Percentiles rank a stretch among this genome's conserved stretches.
Conservation (phyloP, 2,113 vertebrate species). For the Sander lucioperca region DNA sequence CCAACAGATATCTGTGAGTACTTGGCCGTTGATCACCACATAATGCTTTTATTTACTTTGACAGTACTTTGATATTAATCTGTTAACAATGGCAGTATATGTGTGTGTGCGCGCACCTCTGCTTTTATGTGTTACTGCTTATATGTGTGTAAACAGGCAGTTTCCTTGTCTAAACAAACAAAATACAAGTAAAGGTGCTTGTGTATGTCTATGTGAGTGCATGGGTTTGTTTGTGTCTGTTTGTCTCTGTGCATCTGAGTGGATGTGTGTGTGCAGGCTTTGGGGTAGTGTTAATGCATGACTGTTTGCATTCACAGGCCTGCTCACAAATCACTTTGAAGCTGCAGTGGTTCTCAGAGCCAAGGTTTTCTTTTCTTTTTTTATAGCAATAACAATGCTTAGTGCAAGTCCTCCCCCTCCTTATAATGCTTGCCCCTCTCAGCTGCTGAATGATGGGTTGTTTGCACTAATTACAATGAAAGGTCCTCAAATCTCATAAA, state of each 20-base stretch:
- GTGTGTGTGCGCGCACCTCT: background rate
- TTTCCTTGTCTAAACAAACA: background rate
- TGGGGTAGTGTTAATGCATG: background rate
- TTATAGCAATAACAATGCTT: constrained; percentile 1
- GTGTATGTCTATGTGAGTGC: background rate
- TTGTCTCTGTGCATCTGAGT: background rate
- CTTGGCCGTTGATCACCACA: background rate
- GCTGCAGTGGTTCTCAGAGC: background rate
- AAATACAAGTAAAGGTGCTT: background rate
- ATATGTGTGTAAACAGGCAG: background rate
- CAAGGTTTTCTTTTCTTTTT: constrained; percentile 3
- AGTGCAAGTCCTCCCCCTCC: background rate
- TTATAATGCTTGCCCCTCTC: background rate
- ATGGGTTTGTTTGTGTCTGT: background rate
- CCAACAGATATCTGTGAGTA: constrained; percentile 83
- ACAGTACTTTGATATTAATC: constrained; percentile 19
- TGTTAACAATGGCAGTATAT: background rate
- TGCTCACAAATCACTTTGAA: background rate
- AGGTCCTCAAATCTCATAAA: background rate
- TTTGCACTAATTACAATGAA: constrained; percentile 28
- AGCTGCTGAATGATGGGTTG: background rate
- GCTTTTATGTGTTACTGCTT: background rate
- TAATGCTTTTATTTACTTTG: background rate
- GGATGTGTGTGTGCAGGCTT: background rate
- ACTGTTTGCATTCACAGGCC: background rate